Evolutionary conservation across 2,113 vertebrate genomes (phyloP), one percentile per base, ranked within the genome.

Genomic region (Alaudala cheleensis): DNA sequence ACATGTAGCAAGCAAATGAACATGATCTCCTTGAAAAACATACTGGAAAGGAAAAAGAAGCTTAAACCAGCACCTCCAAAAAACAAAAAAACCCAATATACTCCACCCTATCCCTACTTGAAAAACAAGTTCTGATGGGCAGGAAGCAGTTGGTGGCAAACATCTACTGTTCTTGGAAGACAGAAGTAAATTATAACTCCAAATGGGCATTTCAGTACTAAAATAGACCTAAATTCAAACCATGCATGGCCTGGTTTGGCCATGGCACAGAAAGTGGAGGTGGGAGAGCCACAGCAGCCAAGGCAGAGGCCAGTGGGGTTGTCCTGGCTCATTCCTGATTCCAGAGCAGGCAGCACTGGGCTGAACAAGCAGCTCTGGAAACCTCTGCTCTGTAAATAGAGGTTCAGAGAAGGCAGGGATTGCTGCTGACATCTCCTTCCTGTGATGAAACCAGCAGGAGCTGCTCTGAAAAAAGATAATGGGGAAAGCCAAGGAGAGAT

Each of bases 201-300:
- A 45, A 66, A 83, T 8, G 22, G 81, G 37, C 81, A 86, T 84
- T 83, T 51, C 42, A 66, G 2, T 61, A 39, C 80, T 70, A 76
- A 96, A 97, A 93, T 76, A 96, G 85, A 80, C 8, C 33, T 72
- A 92, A 95, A 97, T 81, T 89, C 92, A 90, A 95, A 94, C 79
- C 90, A 92, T 72, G 1, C 69, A 10, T 1, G 47, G 92, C 34
- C 89, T 92, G 88, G 76, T 88, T 80, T 65, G 66, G 67, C 29
- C n/a, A 67, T 80, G 45, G 76, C 86, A 72, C 81, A 88, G 69
- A 64, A 92, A 4, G 45, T 87, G 94, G 88, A 82, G 88, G 93
- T 92, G 90, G 95, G 5, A 79, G 64, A 88, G 93, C 58, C 60
- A 14, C 71, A 53, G 64, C 58, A 40, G 94, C 47, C 26, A 5